Evolutionary conservation across 2,888 invertebrate genomes (phyloP).

Genomic region (Patella pellucida): DNA sequence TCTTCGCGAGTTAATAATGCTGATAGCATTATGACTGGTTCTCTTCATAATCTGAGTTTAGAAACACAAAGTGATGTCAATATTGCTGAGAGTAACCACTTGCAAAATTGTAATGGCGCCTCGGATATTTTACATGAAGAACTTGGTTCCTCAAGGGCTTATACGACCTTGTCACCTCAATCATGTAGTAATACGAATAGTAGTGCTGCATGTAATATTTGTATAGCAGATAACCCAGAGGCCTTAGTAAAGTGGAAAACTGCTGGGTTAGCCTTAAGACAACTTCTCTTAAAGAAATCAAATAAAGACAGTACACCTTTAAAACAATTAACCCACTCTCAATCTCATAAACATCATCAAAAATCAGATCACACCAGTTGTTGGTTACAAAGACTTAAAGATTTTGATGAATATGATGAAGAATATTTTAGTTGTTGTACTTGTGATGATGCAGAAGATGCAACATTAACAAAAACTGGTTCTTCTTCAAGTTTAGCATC

Average conservation of each 20-base stretch:
- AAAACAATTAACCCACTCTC: not conserved
- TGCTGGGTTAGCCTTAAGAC: conserved; percentile 1
- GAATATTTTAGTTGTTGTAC: not conserved
- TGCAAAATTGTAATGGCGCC: too few species aligned
- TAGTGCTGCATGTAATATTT: not conserved
- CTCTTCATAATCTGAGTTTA: not conserved
- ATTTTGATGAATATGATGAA: conserved; percentile 8
- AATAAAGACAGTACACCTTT: not conserved
- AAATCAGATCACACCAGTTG: conserved; percentile 1
- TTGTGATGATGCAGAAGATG: conserved; percentile 1
- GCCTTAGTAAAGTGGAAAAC: conserved; percentile 9
- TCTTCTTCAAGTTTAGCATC: not conserved
- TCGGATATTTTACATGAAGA: too few species aligned
- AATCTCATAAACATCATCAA: not conserved
- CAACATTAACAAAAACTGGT: not conserved
- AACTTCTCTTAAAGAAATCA: not conserved
- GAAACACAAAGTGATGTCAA: too few species aligned
- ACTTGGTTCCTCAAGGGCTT: too few species aligned
- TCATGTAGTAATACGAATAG: too few species aligned
- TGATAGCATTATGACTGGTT: not conserved
- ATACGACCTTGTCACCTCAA: too few species aligned
- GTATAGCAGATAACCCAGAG: not conserved
- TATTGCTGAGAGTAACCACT: too few species aligned
- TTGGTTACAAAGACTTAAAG: conserved; percentile 7
- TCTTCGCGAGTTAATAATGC: too few species aligned